Conservation (phyloP, 2,113 vertebrate species). For the Protobothrops mucrosquamatus region DNA sequence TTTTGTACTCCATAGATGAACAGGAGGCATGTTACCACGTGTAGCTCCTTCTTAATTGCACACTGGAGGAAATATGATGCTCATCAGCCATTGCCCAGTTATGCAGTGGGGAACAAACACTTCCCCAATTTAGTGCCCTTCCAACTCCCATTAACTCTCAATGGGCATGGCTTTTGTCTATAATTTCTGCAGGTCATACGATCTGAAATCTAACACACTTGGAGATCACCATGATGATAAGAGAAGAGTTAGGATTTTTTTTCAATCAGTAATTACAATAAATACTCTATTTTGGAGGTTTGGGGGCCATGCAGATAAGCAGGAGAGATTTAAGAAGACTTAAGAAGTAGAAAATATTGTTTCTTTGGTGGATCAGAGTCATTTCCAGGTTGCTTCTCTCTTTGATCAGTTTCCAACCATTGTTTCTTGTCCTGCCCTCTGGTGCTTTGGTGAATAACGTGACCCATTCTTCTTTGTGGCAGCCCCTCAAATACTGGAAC, state of each 20-base stretch:
- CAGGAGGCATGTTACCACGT: neutral
- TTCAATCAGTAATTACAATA: neutral
- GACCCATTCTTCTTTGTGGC: too few relatives aligned
- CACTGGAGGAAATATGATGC: neutral
- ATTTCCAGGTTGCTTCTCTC: too few relatives aligned
- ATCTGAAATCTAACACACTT: neutral
- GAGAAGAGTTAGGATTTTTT: neutral
- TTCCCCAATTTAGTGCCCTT: neutral
- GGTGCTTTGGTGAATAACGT: too few relatives aligned
- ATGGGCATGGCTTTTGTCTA: neutral
- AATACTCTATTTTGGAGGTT: neutral
- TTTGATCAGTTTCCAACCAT: too few relatives aligned
- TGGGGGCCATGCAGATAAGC: neutral
- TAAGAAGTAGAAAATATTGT: neutral
- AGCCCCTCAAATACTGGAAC: too few relatives aligned
- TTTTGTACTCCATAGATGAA: neutral
- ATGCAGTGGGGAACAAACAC: neutral
- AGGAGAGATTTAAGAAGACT: neutral
- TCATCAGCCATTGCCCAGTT: neutral
- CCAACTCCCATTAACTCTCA: neutral
- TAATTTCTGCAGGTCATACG: neutral
- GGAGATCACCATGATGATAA: neutral
- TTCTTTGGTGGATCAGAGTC: neutral
- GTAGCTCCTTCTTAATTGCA: neutral
- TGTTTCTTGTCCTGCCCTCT: too few relatives aligned